Evolutionary conservation across 1,140 invertebrate species (phyloP), one percentile per base, ranked within the genome.

Genomic region (Aphelinus certus): DNA sequence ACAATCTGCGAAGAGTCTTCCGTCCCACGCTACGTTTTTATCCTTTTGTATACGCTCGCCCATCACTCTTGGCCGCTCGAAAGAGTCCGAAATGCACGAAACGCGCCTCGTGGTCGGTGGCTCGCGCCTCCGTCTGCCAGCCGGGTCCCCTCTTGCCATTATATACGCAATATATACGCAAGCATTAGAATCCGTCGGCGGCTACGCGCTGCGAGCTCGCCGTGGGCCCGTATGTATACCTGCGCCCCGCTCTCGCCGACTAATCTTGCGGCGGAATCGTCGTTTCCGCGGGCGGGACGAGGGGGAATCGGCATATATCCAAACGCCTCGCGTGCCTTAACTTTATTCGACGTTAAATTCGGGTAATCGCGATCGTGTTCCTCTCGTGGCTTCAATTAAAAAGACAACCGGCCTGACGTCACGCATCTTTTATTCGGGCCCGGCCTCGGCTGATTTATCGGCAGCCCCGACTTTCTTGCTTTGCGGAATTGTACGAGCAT

Each of bases 261-360:
- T 74, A 74, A 74, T 74, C 73, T 74, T 51, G 26, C 45, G 3
- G 49, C 7, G 66, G 66, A 66, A 74, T 74, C 73, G 73, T 74
- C 51, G n/a, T 45, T 46, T 61, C 60, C 60, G n/a, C 3, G 68
- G 55, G n/a, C 9, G 7, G 43, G 42, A 42, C 49, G 71, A 66
- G 48, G 45, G 63, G 49, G 55, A 55, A 42, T 60, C 58, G 57
- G 64, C 71, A 60, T 73, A 53, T 55, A 26, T 56, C 55, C 57
- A 51, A 53, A 62, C 73, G 60, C 53, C 65, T 74, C 60, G 65
- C 58, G 73, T 74, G 65, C 68, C 69, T 74, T 74, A 74, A 74
- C 73, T 68, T 74, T 63, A 74, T 68, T 74, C 65, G 66, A 74
- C 73, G 73, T 74, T 74, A 74, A 74, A 45, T 74, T 74, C 58